phyloP scores from a whole-genome alignment of 2,888 invertebrate genomes.

The Lottia scabra region DNA sequence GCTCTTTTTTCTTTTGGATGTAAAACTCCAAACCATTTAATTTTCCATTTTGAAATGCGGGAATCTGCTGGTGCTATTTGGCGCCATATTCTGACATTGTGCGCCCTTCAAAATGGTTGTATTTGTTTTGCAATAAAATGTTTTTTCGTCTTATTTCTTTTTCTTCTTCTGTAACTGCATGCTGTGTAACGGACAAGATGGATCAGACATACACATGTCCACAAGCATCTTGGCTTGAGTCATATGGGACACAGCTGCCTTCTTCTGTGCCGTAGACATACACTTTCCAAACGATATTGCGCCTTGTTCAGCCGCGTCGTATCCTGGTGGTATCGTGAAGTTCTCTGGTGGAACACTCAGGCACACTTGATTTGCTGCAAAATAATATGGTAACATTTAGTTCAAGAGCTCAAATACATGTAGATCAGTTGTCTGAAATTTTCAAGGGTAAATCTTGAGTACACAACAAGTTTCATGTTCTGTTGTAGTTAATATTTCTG shows the following conservation, averaged over 20 bases:
- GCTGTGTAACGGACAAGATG: not conserved
- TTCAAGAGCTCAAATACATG: too few relatives aligned
- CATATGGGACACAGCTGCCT: not conserved
- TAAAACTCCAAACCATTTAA: too few relatives aligned
- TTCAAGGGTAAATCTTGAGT: too few relatives aligned
- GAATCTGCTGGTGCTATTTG: too few relatives aligned
- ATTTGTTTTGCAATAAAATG: too few relatives aligned
- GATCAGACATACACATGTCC: not conserved
- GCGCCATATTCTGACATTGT: too few relatives aligned
- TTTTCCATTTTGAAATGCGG: too few relatives aligned
- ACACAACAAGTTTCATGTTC: too few relatives aligned
- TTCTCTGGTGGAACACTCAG: not conserved
- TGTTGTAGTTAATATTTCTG: too few relatives aligned
- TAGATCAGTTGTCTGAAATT: too few relatives aligned
- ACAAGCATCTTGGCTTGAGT: not conserved
- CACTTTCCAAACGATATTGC: not conserved
- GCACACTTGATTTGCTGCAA: not conserved
- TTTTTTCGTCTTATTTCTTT: not conserved
- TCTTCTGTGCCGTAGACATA: not conserved
- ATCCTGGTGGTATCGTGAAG: not conserved
- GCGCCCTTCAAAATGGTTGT: too few relatives aligned
- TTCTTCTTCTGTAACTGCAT: not conserved
- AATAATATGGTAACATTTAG: not conserved
- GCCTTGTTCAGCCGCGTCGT: not conserved
- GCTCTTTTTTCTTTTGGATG: too few relatives aligned